Conservation (phyloP, 2,888 invertebrate species). For the Scaptomyza flava region DNA sequence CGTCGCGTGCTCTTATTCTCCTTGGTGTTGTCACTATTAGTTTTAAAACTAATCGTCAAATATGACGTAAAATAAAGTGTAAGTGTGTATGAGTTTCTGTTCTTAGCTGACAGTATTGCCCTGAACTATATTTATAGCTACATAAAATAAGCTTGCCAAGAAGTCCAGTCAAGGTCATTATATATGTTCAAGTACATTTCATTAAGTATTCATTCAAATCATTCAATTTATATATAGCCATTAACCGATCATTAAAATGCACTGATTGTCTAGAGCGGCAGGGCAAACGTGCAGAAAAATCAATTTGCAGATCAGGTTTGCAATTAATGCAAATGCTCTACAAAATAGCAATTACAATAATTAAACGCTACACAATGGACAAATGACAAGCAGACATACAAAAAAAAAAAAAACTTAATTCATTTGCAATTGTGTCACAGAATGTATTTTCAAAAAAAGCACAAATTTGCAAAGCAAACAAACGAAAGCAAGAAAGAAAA, state of each 20-base stretch:
- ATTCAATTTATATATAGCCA: constrained; percentile 9
- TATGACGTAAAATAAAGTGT: constrained; percentile 58
- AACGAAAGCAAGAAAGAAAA: not conserved
- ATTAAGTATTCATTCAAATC: constrained; percentile 18
- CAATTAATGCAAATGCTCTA: constrained; percentile 11
- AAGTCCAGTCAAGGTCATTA: constrained; percentile 65
- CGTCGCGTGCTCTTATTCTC: constrained; percentile 52
- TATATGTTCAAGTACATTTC: constrained; percentile 32
- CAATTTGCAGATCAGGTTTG: constrained; percentile 8
- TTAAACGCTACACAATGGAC: constrained; percentile 43
- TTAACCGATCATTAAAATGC: constrained; percentile 50
- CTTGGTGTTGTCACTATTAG: constrained; percentile 31
- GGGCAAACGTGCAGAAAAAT: constrained; percentile 1
- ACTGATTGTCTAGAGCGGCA: constrained; percentile 27
- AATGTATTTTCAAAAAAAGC: constrained; percentile 66
- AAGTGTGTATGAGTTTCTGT: constrained; percentile 10
- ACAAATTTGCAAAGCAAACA: constrained; percentile 29
- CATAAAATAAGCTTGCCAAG: constrained; percentile 59
- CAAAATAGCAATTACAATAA: constrained; percentile 41
- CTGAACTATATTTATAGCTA: constrained; percentile 74
- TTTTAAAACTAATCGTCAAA: constrained; percentile 66
- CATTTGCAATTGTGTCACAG: constrained; percentile 64
- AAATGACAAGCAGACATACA: constrained; percentile 3
- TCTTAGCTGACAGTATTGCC: constrained; percentile 39
- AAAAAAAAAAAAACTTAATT: constrained; percentile 7